Evolutionary conservation across 2,888 invertebrate genomes (phyloP).

Genomic region (Habroteleia sp.): DNA sequence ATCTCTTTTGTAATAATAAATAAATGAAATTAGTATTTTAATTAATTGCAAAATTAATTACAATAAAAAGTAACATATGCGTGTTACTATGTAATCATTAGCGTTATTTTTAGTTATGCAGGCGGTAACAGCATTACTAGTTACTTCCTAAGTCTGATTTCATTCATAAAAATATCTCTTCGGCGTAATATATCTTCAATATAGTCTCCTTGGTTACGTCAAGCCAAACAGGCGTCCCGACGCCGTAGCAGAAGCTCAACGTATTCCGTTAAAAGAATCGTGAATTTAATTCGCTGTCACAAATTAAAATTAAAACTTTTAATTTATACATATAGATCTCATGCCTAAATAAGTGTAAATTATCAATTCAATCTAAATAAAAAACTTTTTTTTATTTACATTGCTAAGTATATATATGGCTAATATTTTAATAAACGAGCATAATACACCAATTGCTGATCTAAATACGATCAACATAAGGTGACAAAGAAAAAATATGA

Average conservation of each 20-base stretch:
- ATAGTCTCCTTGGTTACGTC: constrained; percentile 69
- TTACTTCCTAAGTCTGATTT: constrained; percentile 16
- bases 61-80: too few relatives aligned
- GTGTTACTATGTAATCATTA: too few relatives aligned
- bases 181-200: constrained; percentile 33
- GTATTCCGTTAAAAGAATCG: constrained; percentile 25
- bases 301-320: constrained; percentile 10
- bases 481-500: constrained; percentile 21
- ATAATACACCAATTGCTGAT: background rate
- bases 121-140: background rate
- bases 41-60: too few relatives aligned
- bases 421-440: background rate
- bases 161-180: constrained; percentile 38
- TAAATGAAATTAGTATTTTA: too few relatives aligned
- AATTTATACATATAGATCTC: background rate
- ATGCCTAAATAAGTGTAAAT: background rate
- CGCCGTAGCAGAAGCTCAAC: constrained; percentile 39
- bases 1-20: too few relatives aligned
- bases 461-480: constrained; percentile 3
- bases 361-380: background rate
- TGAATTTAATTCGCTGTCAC: constrained; percentile 6
- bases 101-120: constrained; percentile 1
- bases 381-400: too few relatives aligned
- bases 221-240: constrained; percentile 66
- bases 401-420: background rate